Evolutionary conservation across 2,797 vertebrate genomes (phyloP), one percentile per base, ranked within the genome.

Genomic region (Nothura maculosa): DNA sequence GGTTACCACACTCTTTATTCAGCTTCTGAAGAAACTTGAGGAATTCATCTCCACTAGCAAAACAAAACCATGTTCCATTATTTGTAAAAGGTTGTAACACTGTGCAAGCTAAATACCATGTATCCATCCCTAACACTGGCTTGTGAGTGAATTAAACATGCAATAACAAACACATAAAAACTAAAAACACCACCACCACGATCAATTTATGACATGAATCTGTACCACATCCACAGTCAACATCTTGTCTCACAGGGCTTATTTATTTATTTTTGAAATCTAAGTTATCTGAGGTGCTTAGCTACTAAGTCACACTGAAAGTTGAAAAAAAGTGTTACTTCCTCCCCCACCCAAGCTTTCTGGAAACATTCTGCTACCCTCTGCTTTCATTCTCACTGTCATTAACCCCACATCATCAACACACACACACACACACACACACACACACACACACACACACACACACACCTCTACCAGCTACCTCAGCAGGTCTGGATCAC

Each of bases 1-100:
- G 97, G 89, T 98, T 98, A 92, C 86, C 97, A 95, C 98, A 99
- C 54, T 99, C 98, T 63, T 98, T 98, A 89, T 96, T 98, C 95
- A 99, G 70, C 89, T 98, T 98, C 79, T 99, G 96, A 93, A 99
- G 98, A 96, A 99, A 99, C 88, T 93, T 98, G 43, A 98, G 97
- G 73, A 99, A 97, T 67, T 99, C 99, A 91, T 99, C 99, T 92
- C 95, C 98, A 93, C 99, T 99, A 96, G 47, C 96, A 92, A 93
- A 95, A 94, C 1, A 95, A 85, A 61, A 93, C 2, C 0, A 61
- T 18, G 87, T 16, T 84, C 28, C 10, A 6, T 94, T 81, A 93
- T 48, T 74, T 58, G 15, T 66, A 62, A 92, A 85, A 89, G 24
- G 52, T n/a, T 61, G 16, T 28, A 81, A 73, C 48, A 40, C 86